Evolutionary conservation across 53 echinoderm and acorn worm species (phyloP), one percentile per base, ranked within the genome.

Genomic region (Pentamera pediparva): DNA sequence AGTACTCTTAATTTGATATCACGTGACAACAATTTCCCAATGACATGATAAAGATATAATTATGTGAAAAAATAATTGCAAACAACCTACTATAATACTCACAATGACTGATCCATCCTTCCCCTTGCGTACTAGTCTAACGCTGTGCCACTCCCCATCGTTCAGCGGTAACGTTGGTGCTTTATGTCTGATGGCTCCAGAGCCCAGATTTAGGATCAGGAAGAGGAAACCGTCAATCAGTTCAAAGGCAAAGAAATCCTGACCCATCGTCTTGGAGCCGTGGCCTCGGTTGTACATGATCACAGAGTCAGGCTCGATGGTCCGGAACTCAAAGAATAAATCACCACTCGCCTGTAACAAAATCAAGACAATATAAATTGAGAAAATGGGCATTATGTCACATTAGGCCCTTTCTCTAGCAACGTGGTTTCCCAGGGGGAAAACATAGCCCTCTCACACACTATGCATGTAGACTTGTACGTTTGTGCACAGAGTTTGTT

Each of bases 211-310:
- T 35, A 98, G 86, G 13, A 98, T 54, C 83, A 98, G 26, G 78
- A 70, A 85, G 37, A 98, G 75, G 39, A 84, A 86, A 24, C 98
- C 98, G 29, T 98, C 81, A 35, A 91, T 61, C 36, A 98, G 65
- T 65, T 98, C 98, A 76, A 98, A 79, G 32, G 86, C 98, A 65
- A 98, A 92, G 91, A 91, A 98, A 53, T 98, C 98, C 7, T 69
- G 74, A 13, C 74, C 75, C 0, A 76, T 39, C 5, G 10, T 57
- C 12, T 24, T 38, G 37, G 2, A 19, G 35, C 71, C 78, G 15
- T 62, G 65, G 11, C 95, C 95, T 29, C 77, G 87, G 84, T 86
- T 91, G 81, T 98, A 98, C 98, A 98, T 91, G 69, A 98, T 73
- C 39, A 98, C 88, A 0, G 83, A 88, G 29, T 83, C 69, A 4